A percentile compares a stretch with the other conserved stretches of the same genome.
phyloP scores from a whole-genome alignment of 2,888 invertebrate genomes.

The Alloplasta piceator region DNA sequence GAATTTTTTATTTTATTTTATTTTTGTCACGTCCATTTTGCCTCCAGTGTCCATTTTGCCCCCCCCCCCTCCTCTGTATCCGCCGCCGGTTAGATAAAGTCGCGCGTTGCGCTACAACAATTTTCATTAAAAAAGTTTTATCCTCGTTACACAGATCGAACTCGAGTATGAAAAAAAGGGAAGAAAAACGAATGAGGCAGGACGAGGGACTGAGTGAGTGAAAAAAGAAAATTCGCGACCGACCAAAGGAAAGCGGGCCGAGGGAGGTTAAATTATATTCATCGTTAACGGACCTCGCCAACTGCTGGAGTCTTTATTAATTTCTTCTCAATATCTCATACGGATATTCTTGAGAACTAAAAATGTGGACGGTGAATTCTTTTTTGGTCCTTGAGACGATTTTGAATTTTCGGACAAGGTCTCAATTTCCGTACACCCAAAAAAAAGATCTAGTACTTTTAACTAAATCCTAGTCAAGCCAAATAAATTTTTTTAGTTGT shows the following conservation, averaged over 20 bases:
- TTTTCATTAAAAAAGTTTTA: constrained; percentile 68
- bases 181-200: constrained; percentile 31
- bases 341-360: constrained; percentile 71
- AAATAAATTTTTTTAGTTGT: too few species aligned
- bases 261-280: constrained; percentile 55
- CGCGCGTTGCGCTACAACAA: constrained; percentile 52
- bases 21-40: too few species aligned
- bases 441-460: too few species aligned
- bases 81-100: too few species aligned
- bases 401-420: too few species aligned
- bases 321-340: constrained; percentile 70
- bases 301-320: constrained; percentile 49
- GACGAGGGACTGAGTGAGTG: constrained; percentile 22
- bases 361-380: neutral
- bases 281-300: constrained; percentile 56
- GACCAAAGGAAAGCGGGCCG: constrained; percentile 20
- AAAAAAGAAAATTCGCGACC: constrained; percentile 4
- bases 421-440: too few species aligned
- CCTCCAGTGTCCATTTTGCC: too few species aligned
- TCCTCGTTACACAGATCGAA: constrained; percentile 30
- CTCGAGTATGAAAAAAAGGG: neutral
- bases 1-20: too few species aligned
- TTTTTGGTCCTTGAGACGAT: too few species aligned
- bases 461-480: too few species aligned
- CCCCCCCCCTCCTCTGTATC: neutral